Evolutionary conservation across 2,113 vertebrate species (phyloP), one percentile per base, ranked within the genome.

Genomic region (Indri indri): DNA sequence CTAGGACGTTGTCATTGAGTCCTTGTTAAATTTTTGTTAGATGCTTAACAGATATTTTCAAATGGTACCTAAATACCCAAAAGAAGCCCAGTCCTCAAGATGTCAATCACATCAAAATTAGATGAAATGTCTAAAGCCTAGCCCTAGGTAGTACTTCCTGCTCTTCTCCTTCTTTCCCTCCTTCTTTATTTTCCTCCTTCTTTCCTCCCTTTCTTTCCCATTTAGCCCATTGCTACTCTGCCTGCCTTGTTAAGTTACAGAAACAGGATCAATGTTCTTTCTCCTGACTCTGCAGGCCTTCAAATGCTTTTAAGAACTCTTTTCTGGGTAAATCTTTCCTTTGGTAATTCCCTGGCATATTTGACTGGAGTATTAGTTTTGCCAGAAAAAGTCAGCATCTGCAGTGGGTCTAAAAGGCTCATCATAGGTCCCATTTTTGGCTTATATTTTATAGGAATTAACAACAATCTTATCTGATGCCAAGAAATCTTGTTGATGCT

Each of bases 231-330:
- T 95, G 40, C 34, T 65, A 30, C 50, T 40, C 16, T 80, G 12
- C 50, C 87, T 94, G 22, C 59, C 13, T 96, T 92, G 54, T 91
- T 50, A 74, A 47, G n/a, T 70, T 97, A 88, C 34, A 94, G 57
- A 92, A 70, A 59, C 22, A 61, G 22, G 12, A 76, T 87, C 14
- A 8, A n/a, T 88, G 10, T 37, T 74, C n/a, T 82, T 80, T 90
- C 23, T 80, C 13, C 47, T 80, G 73, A 86, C 25, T 91, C 59
- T 85, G 14, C 23, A 87, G 27, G 37, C 54, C 32, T 96, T 91
- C 89, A 89, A 79, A 76, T 90, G 13, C 52, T 86, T 91, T 91
- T 42, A 82, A 77, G 52, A 91, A 66, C 8, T 52, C 42, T 68
- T 93, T 94, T 47, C 52, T 79, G 27, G 25, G 79, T 83, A 87